Base-by-base conservation (phyloP, 2,888 invertebrate species). In the Lobophora halterata region DNA sequence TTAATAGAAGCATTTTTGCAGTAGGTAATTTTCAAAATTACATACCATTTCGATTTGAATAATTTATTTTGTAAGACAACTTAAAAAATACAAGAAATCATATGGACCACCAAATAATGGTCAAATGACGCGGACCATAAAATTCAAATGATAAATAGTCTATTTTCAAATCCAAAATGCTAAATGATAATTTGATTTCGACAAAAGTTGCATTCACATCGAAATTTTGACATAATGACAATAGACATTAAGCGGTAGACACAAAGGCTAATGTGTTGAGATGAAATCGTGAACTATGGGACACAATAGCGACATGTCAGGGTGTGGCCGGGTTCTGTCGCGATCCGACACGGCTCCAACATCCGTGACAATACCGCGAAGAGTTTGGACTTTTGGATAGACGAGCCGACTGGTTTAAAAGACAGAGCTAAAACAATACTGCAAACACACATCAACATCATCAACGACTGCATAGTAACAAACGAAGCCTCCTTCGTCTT, bases 301-400 rank as follows among this genome's bases (percentile, higher is more conserved):
- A 46, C 51, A 68, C 62, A 67, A 58, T 62, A 55, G 48, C 30
- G 36, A 47, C 45, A 31, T 36, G 21, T 46, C 45, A 56, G 56
- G 71, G 73, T 67, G 71, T 65, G 67, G 48, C 57, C 34, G 56
- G 42, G 59, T 9, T 19, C 21, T 43, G 51, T 44, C 5, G 42
- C 49, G 60, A 74, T 74, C 66, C 55, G 72, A 46, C 62, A 60
- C 63, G 72, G 37, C 36, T 47, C 39, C 38, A 55, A 61, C 63
- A 56, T 52, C 67, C 73, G 68, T 73, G 72, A 75, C 75, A 73
- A 61, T 58, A 64, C 56, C 52, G 64, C 71, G 67, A 64, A 66
- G 63, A 64, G 50, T 17, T 8, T 6, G 2, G 9, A 5, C 21
- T 10, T n/a, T n/a, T n/a, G n/a, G n/a, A n/a, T n/a, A n/a, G n/a